These are phyloP conservation scores for Pelusios castaneus DNA, from an alignment of 2,113 vertebrate species.

Conservation along the genomic window DNA sequence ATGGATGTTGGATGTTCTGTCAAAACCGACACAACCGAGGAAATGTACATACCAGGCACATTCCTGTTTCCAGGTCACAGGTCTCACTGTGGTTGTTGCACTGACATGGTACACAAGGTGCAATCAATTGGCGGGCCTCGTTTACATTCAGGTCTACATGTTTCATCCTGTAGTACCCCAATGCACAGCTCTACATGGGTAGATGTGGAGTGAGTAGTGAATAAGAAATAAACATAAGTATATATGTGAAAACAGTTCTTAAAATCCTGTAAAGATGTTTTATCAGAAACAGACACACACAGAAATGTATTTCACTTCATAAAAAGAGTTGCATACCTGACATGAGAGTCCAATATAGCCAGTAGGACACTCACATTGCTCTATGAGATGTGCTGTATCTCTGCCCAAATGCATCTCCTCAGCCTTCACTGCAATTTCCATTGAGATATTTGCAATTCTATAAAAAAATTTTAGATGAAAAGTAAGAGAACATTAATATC, in stretches of 20 bases:
- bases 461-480: neutral
- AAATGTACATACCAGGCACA: conserved; percentile 85
- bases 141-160: conserved; percentile 59
- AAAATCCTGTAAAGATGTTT: neutral
- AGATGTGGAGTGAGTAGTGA: neutral
- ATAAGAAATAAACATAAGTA: rapidly evolving
- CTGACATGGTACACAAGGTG: conserved; percentile 85
- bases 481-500: neutral
- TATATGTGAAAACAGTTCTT: neutral
- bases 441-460: conserved; percentile 91
- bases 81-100: conserved; percentile 91
- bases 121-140: conserved; percentile 53
- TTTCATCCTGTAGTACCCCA: conserved; percentile 84
- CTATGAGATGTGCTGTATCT: conserved; percentile 78
- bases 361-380: conserved; percentile 88
- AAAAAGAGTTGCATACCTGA: conserved; percentile 81
- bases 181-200: conserved; percentile 83
- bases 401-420: conserved; percentile 55
- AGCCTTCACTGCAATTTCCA: conserved; percentile 85
- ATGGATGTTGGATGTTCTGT: neutral
- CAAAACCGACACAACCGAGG: neutral
- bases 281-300: neutral
- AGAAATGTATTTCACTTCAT: neutral
- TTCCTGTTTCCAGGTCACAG: conserved; percentile 87
- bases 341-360: conserved; percentile 91